phyloP scores from a whole-genome alignment of 2,113 vertebrate species.

The Genyomyrus donnyi region DNA sequence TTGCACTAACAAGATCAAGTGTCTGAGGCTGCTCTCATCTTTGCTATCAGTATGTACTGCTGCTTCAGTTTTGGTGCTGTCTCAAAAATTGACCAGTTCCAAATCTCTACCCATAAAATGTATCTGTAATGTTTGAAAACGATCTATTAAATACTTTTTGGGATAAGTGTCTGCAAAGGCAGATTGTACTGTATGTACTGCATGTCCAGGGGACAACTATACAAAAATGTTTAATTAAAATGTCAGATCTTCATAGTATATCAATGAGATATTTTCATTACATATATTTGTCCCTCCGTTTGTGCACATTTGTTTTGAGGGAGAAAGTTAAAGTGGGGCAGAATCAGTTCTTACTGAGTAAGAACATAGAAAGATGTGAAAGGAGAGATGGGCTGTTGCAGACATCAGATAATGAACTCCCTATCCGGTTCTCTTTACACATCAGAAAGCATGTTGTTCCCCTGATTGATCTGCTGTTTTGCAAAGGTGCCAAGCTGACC shows the following conservation, averaged over 20 bases:
- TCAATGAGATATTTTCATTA: neutral
- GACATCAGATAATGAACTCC: conserved; percentile 12
- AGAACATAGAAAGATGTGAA: neutral
- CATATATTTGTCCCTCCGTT: neutral
- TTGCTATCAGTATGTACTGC: neutral
- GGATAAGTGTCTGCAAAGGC: neutral
- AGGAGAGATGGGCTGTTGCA: neutral
- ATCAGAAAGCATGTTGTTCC: conserved; percentile 6
- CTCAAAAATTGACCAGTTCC: neutral
- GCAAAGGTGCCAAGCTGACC: conserved; percentile 5
- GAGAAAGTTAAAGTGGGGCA: neutral
- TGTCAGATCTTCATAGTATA: neutral
- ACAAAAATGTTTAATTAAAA: neutral
- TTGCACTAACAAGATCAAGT: neutral
- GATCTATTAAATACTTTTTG: neutral
- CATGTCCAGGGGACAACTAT: neutral
- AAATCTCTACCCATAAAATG: neutral
- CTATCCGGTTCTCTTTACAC: conserved; percentile 4
- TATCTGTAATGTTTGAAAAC: neutral
- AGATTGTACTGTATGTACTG: neutral
- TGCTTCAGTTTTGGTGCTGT: neutral
- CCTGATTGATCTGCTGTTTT: conserved; percentile 18
- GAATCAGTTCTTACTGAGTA: neutral
- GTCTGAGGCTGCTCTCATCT: neutral
- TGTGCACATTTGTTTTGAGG: neutral